phyloP scores from a whole-genome alignment of 1,140 invertebrate species.

The Eupristina koningsbergeri region DNA sequence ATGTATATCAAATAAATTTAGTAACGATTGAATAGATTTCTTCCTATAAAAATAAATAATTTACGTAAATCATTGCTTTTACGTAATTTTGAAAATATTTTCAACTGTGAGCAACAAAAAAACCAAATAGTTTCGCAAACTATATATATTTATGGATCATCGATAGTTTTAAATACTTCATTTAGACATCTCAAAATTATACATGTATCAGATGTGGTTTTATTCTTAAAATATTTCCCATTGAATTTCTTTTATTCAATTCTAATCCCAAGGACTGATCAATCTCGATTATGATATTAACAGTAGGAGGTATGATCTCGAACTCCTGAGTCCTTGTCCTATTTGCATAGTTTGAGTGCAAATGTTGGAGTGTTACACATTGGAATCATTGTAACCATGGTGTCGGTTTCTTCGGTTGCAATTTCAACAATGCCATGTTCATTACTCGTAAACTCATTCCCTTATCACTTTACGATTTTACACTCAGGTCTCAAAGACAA shows the following conservation, averaged over 20 bases:
- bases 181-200: neutral
- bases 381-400: neutral
- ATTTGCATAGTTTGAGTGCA: conserved; percentile 23
- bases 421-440: conserved; percentile 26
- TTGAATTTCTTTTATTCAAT: neutral
- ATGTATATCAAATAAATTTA: too few species aligned
- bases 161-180: neutral
- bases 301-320: neutral
- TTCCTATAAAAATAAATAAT: too few species aligned
- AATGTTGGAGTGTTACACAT: neutral
- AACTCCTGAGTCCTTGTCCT: conserved; percentile 6
- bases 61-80: too few species aligned
- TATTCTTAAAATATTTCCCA: too few species aligned
- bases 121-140: too few species aligned
- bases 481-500: conserved; percentile 17
- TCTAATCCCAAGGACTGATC: neutral
- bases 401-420: neutral
- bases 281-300: neutral
- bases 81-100: too few species aligned
- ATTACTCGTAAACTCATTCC: conserved; percentile 23
- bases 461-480: conserved; percentile 51
- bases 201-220: neutral
- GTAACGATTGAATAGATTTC: too few species aligned
- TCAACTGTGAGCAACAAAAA: too few species aligned
- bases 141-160: too few species aligned